Evolutionary conservation across 1,140 invertebrate species (phyloP), one percentile per base, ranked within the genome.

Genomic region (Liolophura sinensis): DNA sequence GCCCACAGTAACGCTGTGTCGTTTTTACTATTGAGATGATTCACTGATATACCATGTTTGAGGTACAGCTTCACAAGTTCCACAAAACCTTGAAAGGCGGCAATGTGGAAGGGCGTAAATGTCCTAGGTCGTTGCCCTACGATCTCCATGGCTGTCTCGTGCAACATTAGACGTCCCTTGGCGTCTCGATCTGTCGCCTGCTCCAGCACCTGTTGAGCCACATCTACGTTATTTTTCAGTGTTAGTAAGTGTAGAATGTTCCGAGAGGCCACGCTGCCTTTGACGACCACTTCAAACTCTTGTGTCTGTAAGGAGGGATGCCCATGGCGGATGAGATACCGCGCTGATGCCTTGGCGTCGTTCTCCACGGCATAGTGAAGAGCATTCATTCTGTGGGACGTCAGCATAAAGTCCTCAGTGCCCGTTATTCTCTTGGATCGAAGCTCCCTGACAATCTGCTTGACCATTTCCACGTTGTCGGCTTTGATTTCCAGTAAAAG

Each of bases 1-100:
- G 81, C 81, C 79, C 79, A 82, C 49, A 82, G 64, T n/a, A 82
- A 51, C 1, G 81, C 68, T 15, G 78, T 78, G 67, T 82, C 81
- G 18, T 73, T 72, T 62, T 82, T 82, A 5, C 68, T 65, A 65
- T 82, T 82, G 12, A 68, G 14, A 46, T 73, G 69, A 57, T 82
- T 78, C 0, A 78, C 77, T 18, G 69, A 64, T 0, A 80, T 67
- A 15, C 75, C 73, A 31, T 64, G 48, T 16, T 75, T 65, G 7
- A 79, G 54, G 57, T 75, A 76, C 25, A 74, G 57, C 16, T 66
- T 72, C 1, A 79, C 75, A 9, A 82, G 51, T 16, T 77, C 76
- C 20, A 59, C 74, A 40, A 65, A 67, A 47, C 81, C 81, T 56
- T 73, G 48, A 59, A 71, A 78, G 1, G 79, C 73, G 1, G 81